Base-by-base conservation (phyloP, 2,888 invertebrate genomes). In the Abscondita cerata region DNA sequence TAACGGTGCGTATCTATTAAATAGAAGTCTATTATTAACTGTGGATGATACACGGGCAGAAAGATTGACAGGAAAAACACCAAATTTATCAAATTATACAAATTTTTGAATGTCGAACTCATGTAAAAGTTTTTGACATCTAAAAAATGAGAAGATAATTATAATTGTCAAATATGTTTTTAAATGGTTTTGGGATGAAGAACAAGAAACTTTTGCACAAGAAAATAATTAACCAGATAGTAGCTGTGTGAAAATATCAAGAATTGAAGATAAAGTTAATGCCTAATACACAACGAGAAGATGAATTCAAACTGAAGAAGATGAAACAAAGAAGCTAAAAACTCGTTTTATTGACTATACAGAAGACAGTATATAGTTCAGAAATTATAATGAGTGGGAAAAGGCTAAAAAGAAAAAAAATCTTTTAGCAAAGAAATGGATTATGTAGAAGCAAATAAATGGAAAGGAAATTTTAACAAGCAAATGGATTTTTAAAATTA, bases 1-100 rank as follows among this genome's bases (percentile, higher is more conserved):
- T 51, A 3, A 61, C 61, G 40, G 68, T 2, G 64, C 69, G 0
- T 75, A 73, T 40, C 34, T 73, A n/a, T 52, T 69, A 2, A 74
- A 72, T 56, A 44, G 71, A 59, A 66, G 25, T 25, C 25, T 6
- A 25, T 25, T 6, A 2, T 25, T 6, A 25, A 25, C 41, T 41
- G 41, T 15, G n/a, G 41, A 15, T 6, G 38, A 38, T 38, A 8
- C 38, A 38, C 12, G 12, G n/a, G n/a, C 38, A 38, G 38, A 38
- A 38, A 38, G 13, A 38, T 38, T n/a, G n/a, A n/a, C 31, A 31
- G 5, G 31, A 31, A 31, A 31, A 31, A n/a, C n/a, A n/a, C n/a
- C n/a, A n/a, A n/a, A n/a, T 25, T 6, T 25, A 25, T 25, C 25
- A 25, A 25, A 25, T 6, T 25, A n/a, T 25, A 25, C 25, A 25